phyloP scores from a whole-genome alignment of 2,797 vertebrate species.

The Gallirallus australis region DNA sequence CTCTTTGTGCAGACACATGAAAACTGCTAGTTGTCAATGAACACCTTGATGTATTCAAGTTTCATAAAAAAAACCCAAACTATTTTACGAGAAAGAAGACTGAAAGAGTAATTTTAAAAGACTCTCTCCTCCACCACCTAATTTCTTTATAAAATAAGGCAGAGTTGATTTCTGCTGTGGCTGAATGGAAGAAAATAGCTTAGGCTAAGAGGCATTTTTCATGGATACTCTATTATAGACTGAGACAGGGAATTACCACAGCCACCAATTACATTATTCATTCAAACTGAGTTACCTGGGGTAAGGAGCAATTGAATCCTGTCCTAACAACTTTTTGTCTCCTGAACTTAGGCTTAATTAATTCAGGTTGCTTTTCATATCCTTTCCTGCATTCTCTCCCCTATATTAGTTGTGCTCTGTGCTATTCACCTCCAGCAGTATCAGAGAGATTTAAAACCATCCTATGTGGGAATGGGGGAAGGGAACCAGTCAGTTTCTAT shows the following conservation, averaged over 20 bases:
- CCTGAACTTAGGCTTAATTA: neutral
- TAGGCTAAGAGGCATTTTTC: neutral
- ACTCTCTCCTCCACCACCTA: neutral
- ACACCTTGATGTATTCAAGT: constrained; percentile 67
- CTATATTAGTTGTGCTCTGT: neutral
- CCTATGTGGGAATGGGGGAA: neutral
- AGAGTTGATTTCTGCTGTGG: constrained; percentile 30
- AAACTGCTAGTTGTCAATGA: constrained; percentile 75
- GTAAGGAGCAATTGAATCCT: neutral
- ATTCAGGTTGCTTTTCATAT: neutral
- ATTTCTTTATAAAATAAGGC: constrained; percentile 61
- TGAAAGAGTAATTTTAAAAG: constrained; percentile 48
- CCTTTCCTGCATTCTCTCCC: neutral
- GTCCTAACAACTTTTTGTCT: neutral
- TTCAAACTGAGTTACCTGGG: neutral
- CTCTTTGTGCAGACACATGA: constrained; percentile 60
- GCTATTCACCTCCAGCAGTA: neutral
- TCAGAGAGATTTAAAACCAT: neutral
- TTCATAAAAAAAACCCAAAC: constrained; percentile 33
- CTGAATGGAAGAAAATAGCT: constrained; percentile 8
- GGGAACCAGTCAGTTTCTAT: neutral
- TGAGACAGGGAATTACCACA: neutral
- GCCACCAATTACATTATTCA: constrained; percentile 30
- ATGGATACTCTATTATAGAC: neutral
- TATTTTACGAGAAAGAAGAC: constrained; percentile 15